Evolutionary conservation across 2,888 invertebrate species (phyloP), one percentile per base, ranked within the genome.

Genomic region (Listrodromus nycthemerus): DNA sequence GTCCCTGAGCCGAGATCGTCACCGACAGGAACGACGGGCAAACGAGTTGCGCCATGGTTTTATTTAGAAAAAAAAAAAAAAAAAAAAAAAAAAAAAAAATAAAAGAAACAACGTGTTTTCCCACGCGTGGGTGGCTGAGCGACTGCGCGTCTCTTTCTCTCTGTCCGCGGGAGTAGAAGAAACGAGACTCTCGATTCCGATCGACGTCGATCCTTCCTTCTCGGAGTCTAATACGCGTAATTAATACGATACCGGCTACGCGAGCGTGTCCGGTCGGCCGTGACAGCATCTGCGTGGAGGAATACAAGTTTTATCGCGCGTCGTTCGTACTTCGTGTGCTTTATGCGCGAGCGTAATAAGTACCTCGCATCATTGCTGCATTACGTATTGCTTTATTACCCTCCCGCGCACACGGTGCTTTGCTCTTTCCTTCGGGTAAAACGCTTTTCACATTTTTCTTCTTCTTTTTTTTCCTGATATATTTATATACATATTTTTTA

Each of bases 221-320:
- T 55, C 48, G 85, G 85, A 58, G 82, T 88, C 84, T 89, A 89
- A 89, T 89, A 87, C 86, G 87, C 86, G 89, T 91, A 91, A 91
- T 92, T 91, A 92, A 92, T 91, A 88, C 88, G 89, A 90, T 89
- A 88, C 85, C 86, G 87, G 83, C 71, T 76, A 83, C 82, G 80
- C 83, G 30, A 82, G 75, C 82, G 84, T 80, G 83, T 86, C 85
- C 65, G 81, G 74, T 84, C 80, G 87, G 76, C 85, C 86, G 78
- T 87, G 87, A 87, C 87, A 79, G 74, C 63, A 80, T 74, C 76
- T 75, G 33, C 70, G 58, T n/a, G 74, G 41, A 41, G 74, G 48
- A 66, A 75, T 70, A 79, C 74, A 70, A 70, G 41, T 37, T 80
- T 69, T 66, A 65, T 75, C 30, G 37, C 41, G 33, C 63, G 71